Evolutionary conservation across 2,113 vertebrate genomes (phyloP).

Genomic region (Psilopsiagon aurifrons): DNA sequence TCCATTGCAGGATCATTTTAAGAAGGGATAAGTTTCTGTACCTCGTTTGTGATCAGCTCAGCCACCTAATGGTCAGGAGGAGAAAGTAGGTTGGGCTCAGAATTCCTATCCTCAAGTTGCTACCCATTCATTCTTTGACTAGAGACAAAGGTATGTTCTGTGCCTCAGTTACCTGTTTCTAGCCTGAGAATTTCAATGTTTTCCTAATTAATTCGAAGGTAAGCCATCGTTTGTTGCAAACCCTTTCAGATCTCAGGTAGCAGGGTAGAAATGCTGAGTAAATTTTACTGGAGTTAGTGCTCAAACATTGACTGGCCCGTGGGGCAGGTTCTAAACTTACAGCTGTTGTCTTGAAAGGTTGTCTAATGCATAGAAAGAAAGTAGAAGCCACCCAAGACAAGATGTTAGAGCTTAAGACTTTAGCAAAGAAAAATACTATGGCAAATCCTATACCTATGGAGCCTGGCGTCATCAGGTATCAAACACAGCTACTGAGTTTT

Average conservation of each 20-base stretch:
- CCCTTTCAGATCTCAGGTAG: neutral
- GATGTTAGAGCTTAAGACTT: neutral
- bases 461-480: neutral
- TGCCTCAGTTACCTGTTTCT: neutral
- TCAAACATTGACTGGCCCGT: neutral
- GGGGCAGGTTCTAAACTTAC: neutral
- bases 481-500: neutral
- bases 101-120: neutral
- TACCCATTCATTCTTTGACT: neutral
- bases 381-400: neutral
- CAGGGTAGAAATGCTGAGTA: neutral
- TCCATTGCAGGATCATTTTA: conserved; percentile 7
- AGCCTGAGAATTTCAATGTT: neutral
- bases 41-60: neutral
- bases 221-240: neutral
- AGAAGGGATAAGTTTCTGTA: neutral
- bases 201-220: neutral
- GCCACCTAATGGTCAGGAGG: neutral
- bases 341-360: neutral
- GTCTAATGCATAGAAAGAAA: neutral
- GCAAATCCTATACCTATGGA: neutral
- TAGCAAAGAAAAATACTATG: neutral
- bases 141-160: neutral
- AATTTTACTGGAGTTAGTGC: neutral
- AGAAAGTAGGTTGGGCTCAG: neutral